A percentile compares a stretch with the other conserved stretches of the same genome.
phyloP scores from a whole-genome alignment of 2,888 invertebrate genomes.

The Coremacera marginata region DNA sequence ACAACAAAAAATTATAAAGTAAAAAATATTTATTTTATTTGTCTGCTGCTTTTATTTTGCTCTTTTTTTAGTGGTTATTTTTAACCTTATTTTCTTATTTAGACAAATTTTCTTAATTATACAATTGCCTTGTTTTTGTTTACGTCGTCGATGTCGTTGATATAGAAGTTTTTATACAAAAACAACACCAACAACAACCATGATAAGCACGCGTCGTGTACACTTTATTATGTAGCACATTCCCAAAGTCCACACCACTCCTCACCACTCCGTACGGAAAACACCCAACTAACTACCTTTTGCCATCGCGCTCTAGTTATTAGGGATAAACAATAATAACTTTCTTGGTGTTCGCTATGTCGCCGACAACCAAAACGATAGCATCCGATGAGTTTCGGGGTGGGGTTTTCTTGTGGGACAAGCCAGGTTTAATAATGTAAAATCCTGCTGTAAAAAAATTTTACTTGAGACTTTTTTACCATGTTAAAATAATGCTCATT shows the following conservation, averaged over 20 bases:
- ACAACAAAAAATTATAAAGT: background rate
- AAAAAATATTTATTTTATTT: background rate
- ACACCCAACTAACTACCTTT: background rate
- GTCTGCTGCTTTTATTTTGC: background rate
- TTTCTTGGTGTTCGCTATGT: background rate
- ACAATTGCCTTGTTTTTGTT: slow-evolving; percentile 24
- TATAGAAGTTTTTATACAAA: slow-evolving; percentile 6
- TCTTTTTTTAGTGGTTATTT: background rate
- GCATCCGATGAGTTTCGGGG: slow-evolving; percentile 9
- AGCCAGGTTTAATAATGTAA: background rate
- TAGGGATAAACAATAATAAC: slow-evolving; percentile 20
- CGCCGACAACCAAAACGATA: slow-evolving; percentile 13
- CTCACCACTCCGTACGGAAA: background rate
- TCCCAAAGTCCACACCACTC: background rate
- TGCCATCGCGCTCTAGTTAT: background rate
- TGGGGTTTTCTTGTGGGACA: slow-evolving; percentile 11
- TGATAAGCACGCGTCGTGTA: background rate
- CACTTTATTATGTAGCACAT: background rate
- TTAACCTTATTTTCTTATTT: slow-evolving; percentile 2
- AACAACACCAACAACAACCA: slow-evolving; percentile 7
- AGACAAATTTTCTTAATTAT: slow-evolving; percentile 4
- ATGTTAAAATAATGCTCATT: background rate
- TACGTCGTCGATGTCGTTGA: slow-evolving; percentile 8
- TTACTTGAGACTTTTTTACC: background rate
- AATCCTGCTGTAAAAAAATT: background rate